Base-by-base conservation (phyloP, 2,797 vertebrate genomes). In the Xyrichtys novacula region DNA sequence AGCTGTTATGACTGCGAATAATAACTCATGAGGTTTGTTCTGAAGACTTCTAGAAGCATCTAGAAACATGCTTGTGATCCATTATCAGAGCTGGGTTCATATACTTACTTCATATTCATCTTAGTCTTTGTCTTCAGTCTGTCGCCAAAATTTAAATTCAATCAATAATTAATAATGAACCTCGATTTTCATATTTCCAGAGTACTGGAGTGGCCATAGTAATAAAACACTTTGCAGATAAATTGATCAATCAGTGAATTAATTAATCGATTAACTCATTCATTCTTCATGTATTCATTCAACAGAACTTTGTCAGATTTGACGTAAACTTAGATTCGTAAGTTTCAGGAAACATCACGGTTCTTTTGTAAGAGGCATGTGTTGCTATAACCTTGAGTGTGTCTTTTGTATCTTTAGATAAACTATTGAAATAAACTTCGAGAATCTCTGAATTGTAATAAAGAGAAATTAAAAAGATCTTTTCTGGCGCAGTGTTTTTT, bases 351-450 rank as follows among this genome's bases (percentile, higher is more conserved):
- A 79, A 65, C 60, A 32, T 54, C 53, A 34, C 5, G 6, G n/a
- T 52, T 43, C 42, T 23, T 69, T 76, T 81, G 66, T 78, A 67
- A 79, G 75, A 93, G 96, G 96, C 96, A 96, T 95, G 95, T 95
- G 91, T 95, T 91, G 90, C 92, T 95, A 91, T 95, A 95, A 92
- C 91, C 91, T 91, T 86, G 94, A 96, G 93, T 95, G 93, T 95
- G 95, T 95, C 94, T 96, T 96, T 96, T 97, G 94, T 96, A 96
- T 95, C 94, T 95, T 95, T 91, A 91, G 86, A 92, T 91, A 83
- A 93, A 88, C 48, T 90, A 86, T 90, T 92, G 87, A 87, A 89
- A 89, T 87, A 57, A 90, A 75, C 80, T 83, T 71, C 48, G 70
- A 77, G 61, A 81, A 83, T 86, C 78, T 86, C 88, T 93, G 87